Conservation (phyloP, 2,888 invertebrate genomes). For the Brenthis ino region DNA sequence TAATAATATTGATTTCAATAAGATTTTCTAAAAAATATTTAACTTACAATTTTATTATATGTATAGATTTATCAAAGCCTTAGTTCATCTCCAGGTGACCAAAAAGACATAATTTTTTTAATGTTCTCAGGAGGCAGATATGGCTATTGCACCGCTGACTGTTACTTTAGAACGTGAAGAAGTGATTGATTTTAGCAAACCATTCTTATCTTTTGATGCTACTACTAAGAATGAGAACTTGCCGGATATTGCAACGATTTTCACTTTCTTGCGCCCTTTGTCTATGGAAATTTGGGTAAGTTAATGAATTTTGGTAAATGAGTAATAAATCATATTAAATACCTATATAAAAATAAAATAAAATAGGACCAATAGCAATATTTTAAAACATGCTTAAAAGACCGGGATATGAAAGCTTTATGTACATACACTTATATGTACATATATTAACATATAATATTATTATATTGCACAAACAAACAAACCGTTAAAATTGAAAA, state of each 20-base stretch:
- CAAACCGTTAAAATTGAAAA: no score
- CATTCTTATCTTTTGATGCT: constrained; percentile 97
- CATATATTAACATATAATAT: no score
- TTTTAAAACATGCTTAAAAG: no score
- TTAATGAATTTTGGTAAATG: constrained; percentile 25
- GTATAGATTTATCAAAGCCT: background rate
- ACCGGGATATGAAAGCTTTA: no score
- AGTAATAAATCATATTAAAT: no score
- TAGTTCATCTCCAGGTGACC: background rate
- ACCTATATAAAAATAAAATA: no score
- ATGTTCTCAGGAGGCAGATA: constrained; percentile 92
- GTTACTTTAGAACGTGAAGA: constrained; percentile 96
- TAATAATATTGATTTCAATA: no score
- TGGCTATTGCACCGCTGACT: constrained; percentile 96
- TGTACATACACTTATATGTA: no score
- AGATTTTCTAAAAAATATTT: no score
- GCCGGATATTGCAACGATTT: constrained; percentile 92
- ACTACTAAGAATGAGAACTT: constrained; percentile 95
- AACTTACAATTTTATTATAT: no score
- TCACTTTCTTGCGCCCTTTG: constrained; percentile 97
- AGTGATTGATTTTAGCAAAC: constrained; percentile 98
- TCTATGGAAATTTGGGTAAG: constrained; percentile 98
- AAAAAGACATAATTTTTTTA: background rate
- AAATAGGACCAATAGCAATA: no score
- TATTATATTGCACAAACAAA: no score